These are phyloP conservation scores for Apodemus speciosus DNA, from an alignment of 2,113 vertebrate species.

Conservation along the genomic window DNA sequence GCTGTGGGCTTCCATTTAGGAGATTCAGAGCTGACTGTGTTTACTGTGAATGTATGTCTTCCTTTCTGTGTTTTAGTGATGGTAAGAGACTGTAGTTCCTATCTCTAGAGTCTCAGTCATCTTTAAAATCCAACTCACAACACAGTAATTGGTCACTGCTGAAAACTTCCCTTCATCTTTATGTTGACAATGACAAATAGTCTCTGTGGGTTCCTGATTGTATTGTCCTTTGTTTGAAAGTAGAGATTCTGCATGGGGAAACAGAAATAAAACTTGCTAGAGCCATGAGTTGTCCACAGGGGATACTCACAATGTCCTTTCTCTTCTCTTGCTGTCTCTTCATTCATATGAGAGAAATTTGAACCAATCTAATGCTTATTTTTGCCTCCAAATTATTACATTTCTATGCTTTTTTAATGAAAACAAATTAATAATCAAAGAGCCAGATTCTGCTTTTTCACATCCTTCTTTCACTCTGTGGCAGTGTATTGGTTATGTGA, in stretches of 20 bases:
- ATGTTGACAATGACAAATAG: not conserved
- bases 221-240: not conserved
- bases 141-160: not conserved
- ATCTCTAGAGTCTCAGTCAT: not conserved
- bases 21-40: not conserved
- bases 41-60: not conserved
- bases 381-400: not conserved
- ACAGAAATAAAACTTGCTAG: not conserved
- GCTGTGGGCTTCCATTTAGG: not conserved
- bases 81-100: not conserved
- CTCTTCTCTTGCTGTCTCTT: not conserved
- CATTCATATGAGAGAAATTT: not conserved
- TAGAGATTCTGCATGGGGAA: not conserved
- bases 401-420: constrained; percentile 24
- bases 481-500: not conserved
- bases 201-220: not conserved
- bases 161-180: not conserved
- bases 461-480: not conserved
- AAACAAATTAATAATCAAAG: not conserved
- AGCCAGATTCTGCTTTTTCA: not conserved
- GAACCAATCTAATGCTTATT: not conserved
- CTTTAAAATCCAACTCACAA: not conserved
- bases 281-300: not conserved
- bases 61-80: not conserved
- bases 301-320: not conserved